Evolutionary conservation across 92 coral and sea anemone genomes (phyloP).

Genomic region (Bergia sp.): DNA sequence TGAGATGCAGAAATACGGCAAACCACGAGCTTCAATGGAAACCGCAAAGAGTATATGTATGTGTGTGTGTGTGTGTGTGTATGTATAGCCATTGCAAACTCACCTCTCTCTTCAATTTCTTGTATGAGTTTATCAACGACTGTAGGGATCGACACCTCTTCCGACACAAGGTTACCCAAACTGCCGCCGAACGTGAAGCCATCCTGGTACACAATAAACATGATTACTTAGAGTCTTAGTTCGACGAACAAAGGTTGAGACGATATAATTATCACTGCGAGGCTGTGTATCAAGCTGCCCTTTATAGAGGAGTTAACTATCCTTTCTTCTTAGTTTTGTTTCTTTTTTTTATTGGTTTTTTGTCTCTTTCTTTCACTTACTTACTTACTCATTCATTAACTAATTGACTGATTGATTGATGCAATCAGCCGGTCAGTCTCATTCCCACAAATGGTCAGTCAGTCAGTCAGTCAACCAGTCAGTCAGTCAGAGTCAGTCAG

Average conservation of each 20-base stretch:
- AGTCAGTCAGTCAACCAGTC: neutral
- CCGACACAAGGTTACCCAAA: conserved; percentile 75
- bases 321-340: too few species aligned
- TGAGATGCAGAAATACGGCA: too few species aligned
- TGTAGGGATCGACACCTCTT: conserved; percentile 75
- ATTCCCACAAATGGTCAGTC: neutral
- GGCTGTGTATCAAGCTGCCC: neutral
- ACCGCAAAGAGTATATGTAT: too few species aligned
- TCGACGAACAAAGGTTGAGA: too few species aligned
- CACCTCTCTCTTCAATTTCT: conserved; percentile 93
- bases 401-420: neutral
- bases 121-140: conserved; percentile 86
- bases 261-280: neutral
- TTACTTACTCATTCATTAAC: neutral
- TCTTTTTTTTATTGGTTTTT: too few species aligned
- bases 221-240: neutral
- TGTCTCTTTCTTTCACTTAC: too few species aligned
- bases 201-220: conserved; percentile 38
- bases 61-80: too few species aligned
- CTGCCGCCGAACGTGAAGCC: conserved; percentile 83
- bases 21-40: too few species aligned
- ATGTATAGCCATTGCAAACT: neutral
- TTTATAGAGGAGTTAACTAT: too few species aligned
- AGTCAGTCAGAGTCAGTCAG: too few species aligned
- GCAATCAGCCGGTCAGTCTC: neutral